Conservation (phyloP, 1,140 invertebrate species). For the Zaprionus camerounensis region DNA sequence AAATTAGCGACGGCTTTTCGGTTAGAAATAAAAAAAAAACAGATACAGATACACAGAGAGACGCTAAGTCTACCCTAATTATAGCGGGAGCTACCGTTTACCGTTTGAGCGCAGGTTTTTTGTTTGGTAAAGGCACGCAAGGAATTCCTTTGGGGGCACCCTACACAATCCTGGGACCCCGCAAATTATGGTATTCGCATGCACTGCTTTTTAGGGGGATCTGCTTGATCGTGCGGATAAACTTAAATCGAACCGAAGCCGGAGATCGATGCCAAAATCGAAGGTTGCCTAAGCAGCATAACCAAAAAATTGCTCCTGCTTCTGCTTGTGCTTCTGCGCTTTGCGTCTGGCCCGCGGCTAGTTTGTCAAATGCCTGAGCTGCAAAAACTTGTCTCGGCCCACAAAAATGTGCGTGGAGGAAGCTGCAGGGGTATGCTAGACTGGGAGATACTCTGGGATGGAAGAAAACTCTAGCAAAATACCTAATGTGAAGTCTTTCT, state of each 20-base stretch:
- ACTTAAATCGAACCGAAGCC: slow-evolving; percentile 73
- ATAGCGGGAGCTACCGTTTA: slow-evolving; percentile 65
- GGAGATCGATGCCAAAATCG: slow-evolving; percentile 2
- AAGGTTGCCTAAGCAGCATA: slow-evolving; percentile 25
- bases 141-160: slow-evolving; percentile 52
- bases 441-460: background rate
- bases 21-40: background rate
- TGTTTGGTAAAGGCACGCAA: slow-evolving; percentile 55
- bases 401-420: slow-evolving; percentile 8
- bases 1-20: slow-evolving; percentile 53
- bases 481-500: background rate
- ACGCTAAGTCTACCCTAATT: slow-evolving; percentile 32
- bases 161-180: slow-evolving; percentile 9
- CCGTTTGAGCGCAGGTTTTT: slow-evolving; percentile 17
- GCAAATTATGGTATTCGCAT: slow-evolving; percentile 74
- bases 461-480: background rate
- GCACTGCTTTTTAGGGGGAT: slow-evolving; percentile 37
- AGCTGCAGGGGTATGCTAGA: background rate
- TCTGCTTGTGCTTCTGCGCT: slow-evolving; percentile 32
- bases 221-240: slow-evolving; percentile 77
- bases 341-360: slow-evolving; percentile 61
- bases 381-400: slow-evolving; percentile 19
- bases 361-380: slow-evolving; percentile 68
- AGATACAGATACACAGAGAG: background rate
- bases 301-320: slow-evolving; percentile 16